Evolutionary conservation across 2,888 invertebrate genomes (phyloP), one percentile per base, ranked within the genome.

Genomic region (Adelognathus sp.): DNA sequence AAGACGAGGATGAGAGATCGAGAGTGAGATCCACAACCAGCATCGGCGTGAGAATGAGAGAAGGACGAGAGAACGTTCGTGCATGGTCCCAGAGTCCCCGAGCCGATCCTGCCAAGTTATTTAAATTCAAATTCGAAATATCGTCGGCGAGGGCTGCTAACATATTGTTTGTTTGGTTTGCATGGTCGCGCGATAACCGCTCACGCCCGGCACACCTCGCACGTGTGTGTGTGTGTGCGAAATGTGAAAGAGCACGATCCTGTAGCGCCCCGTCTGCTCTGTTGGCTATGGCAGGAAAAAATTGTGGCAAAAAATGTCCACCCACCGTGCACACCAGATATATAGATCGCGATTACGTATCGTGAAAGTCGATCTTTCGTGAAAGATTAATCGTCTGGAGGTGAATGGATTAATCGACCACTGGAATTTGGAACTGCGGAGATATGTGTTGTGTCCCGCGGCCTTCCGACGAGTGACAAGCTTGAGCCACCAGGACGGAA

Each of bases 71-170:
- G 86, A 87, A 87, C 86, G 87, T 87, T 85, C 88, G 89, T 88
- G 86, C 86, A 86, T 86, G 84, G 90, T 91, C 91, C 91, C 91
- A 90, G 82, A 90, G 91, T 91, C 91, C 91, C 91, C 85, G 88
- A 91, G 91, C 91, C 91, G 91, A 91, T 91, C 90, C 90, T 90
- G 88, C 91, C 90, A 91, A 90, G 91, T 91, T 91, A 91, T 91
- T 91, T 91, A 91, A 91, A 91, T 91, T 91, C 91, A 91, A 91
- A 91, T 91, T 91, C 91, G 91, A 90, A 91, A 91, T 91, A 91
- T 91, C 90, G 90, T 87, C 90, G n/a, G n/a, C n/a, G 90, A 89
- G 91, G 91, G 90, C 90, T 89, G 90, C 90, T 91, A 91, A 91
- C 90, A 90, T 91, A 91, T 91, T 91, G 91, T 91, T 91, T 91